Evolutionary conservation across 2,888 invertebrate species (phyloP).

Genomic region (Andrena camellia): DNA sequence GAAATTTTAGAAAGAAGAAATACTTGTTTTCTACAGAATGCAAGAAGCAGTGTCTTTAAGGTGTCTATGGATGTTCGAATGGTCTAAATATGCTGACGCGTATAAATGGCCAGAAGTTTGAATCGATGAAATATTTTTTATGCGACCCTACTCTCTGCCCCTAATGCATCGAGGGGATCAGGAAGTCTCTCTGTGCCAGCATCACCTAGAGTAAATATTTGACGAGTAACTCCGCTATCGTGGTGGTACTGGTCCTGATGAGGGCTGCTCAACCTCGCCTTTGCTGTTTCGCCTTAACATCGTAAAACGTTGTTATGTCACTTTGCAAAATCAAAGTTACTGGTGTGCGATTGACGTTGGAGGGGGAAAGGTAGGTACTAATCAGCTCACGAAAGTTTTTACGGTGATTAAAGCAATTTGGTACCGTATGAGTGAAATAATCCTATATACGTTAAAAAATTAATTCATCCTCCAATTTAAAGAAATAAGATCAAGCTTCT

Average conservation of each 20-base stretch:
- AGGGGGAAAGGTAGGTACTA: background rate
- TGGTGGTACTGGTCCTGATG: conserved; percentile 73
- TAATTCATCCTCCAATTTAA: background rate
- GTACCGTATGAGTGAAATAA: background rate
- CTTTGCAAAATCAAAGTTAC: conserved; percentile 70
- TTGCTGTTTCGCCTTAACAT: conserved; percentile 49
- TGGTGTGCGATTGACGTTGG: conserved; percentile 11
- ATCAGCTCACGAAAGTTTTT: background rate
- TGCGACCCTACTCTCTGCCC: conserved; percentile 31
- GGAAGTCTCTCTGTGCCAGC: conserved; percentile 64
- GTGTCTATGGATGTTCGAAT: background rate
- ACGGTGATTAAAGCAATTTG: background rate
- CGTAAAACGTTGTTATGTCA: conserved; percentile 54
- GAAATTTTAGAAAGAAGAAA: too few relatives aligned
- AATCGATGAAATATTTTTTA: conserved; percentile 59
- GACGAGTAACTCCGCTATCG: conserved; percentile 73
- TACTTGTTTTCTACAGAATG: too few relatives aligned
- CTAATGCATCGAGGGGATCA: conserved; percentile 42
- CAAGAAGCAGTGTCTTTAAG: background rate
- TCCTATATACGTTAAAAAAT: background rate
- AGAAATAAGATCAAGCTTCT: background rate
- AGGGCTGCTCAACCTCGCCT: conserved; percentile 68
- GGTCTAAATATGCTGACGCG: background rate
- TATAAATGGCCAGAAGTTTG: background rate
- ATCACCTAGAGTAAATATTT: conserved; percentile 78